Percentiles rank a stretch among this genome's conserved stretches.
Evolutionary conservation across 2,797 vertebrate species (phyloP).

Genomic region (Pelobates cultripes): DNA sequence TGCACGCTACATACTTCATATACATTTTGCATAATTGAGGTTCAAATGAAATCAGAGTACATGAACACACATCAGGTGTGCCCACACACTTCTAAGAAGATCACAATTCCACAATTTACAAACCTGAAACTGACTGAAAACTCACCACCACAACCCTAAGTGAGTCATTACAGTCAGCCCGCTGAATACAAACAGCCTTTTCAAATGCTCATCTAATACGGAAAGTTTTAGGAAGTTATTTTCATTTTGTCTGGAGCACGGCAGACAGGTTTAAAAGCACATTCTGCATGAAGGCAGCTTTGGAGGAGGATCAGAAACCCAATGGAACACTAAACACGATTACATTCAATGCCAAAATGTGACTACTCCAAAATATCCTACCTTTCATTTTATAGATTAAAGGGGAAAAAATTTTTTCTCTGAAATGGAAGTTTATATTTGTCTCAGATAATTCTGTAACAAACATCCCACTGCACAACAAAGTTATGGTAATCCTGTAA

Average conservation of each 20-base stretch:
- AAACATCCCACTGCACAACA: no score
- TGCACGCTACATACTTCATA: no score
- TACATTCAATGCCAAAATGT: no score
- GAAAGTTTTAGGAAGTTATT: constrained; percentile 21
- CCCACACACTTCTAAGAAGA: neutral
- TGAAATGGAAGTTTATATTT: no score
- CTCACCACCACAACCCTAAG: neutral
- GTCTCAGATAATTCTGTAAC: no score
- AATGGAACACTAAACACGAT: constrained; percentile 14
- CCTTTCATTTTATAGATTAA: no score
- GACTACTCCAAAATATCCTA: no score
- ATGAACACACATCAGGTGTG: no score
- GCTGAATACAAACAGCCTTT: constrained; percentile 31
- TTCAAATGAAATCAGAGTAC: no score
- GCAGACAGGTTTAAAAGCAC: constrained; percentile 23
- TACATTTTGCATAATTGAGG: no score
- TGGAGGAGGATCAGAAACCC: neutral
- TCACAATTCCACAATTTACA: neutral
- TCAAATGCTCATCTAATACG: constrained; percentile 8
- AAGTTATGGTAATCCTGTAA: no score
- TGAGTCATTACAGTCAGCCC: neutral
- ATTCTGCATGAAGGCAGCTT: neutral
- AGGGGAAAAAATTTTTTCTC: no score
- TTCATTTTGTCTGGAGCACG: constrained; percentile 27
- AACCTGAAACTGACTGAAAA: neutral